phyloP scores from a whole-genome alignment of 2,113 vertebrate species.

The Atractosteus spatula region DNA sequence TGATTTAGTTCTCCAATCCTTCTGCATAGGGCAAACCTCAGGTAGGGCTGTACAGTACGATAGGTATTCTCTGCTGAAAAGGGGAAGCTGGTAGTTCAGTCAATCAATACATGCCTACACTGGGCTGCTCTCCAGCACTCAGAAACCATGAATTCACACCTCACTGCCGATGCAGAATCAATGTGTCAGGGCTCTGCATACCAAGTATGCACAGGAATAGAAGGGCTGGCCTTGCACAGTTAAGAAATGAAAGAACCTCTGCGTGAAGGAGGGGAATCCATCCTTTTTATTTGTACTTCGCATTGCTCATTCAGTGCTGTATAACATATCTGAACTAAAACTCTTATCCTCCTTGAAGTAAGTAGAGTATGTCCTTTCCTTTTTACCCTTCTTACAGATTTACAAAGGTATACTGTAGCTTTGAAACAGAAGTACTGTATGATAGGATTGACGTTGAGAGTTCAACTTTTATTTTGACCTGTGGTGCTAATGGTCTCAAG shows the following conservation, averaged over 20 bases:
- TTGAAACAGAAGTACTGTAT: too few species aligned
- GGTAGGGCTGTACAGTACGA: background rate
- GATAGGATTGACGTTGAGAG: too few species aligned
- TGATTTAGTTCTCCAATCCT: background rate
- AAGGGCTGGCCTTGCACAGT: background rate
- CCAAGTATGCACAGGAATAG: background rate
- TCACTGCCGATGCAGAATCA: background rate
- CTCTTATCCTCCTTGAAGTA: too few species aligned
- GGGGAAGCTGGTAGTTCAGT: background rate
- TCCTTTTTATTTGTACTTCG: too few species aligned
- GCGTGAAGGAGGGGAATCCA: background rate
- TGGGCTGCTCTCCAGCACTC: background rate
- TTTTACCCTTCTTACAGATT: too few species aligned
- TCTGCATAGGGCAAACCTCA: background rate
- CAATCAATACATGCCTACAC: background rate
- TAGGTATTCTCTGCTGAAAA: background rate
- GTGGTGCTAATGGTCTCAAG: too few species aligned
- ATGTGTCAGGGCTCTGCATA: conserved; percentile 1
- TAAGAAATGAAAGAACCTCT: background rate
- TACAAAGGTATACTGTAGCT: too few species aligned
- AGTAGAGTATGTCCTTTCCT: too few species aligned
- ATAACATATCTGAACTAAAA: too few species aligned
- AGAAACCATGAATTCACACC: background rate
- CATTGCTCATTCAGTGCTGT: too few species aligned
- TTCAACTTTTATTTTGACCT: too few species aligned